These are phyloP conservation scores for Zaprionus vittiger DNA, from an alignment of 1,140 invertebrate species.

Conservation along the genomic window DNA sequence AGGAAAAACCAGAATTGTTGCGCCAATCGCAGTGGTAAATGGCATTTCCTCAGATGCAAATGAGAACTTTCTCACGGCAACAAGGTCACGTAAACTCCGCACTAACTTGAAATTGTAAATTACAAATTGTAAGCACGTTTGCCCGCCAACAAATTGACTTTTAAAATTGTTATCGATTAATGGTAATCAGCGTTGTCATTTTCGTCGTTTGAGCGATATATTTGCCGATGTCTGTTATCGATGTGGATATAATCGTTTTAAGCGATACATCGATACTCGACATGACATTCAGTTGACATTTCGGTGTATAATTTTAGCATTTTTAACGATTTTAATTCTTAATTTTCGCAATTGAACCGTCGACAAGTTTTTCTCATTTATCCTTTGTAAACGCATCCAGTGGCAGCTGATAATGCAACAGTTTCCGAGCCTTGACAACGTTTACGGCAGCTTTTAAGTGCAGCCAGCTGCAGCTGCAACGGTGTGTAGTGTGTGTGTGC, in stretches of 20 bases:
- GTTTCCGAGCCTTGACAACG: constrained; percentile 16
- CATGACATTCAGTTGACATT: constrained; percentile 63
- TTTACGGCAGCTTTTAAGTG: constrained; percentile 34
- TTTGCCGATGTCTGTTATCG: constrained; percentile 16
- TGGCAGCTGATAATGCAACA: constrained; percentile 30
- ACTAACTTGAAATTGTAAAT: neutral
- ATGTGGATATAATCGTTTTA: constrained; percentile 11
- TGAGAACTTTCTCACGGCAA: neutral
- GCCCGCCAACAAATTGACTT: constrained; percentile 6
- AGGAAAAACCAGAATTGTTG: constrained; percentile 25
- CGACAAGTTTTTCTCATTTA: constrained; percentile 17
- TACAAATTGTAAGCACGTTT: neutral
- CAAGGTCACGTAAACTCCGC: constrained; percentile 1
- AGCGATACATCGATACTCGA: constrained; percentile 41
- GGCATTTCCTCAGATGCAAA: neutral
- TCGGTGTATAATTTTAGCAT: constrained; percentile 52
- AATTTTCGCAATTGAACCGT: constrained; percentile 30
- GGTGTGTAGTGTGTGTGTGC: neutral
- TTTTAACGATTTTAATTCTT: constrained; percentile 42
- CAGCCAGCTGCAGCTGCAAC: constrained; percentile 34
- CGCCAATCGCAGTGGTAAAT: neutral
- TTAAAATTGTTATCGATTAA: constrained; percentile 3
- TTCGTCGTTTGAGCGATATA: too few relatives aligned
- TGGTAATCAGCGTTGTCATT: neutral
- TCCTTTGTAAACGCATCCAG: neutral